A percentile compares a stretch with the other conserved stretches of the same genome.
Conservation (phyloP, 2,888 invertebrate species). For the Germaria angustata region DNA sequence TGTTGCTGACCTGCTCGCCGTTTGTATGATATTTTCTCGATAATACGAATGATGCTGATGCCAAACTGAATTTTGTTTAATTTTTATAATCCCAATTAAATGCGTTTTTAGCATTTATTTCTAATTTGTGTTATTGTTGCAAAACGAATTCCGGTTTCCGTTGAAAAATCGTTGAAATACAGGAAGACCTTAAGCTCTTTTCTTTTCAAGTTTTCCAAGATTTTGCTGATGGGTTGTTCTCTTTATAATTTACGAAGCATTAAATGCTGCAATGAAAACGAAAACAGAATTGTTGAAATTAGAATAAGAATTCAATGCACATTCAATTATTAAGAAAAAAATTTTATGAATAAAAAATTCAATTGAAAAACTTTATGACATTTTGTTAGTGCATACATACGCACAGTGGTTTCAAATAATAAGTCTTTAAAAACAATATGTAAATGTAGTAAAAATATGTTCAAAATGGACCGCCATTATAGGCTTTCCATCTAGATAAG, state of each 20-base stretch:
- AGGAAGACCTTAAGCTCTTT: slow-evolving; percentile 11
- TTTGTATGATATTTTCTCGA: slow-evolving; percentile 60
- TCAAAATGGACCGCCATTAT: too few species aligned
- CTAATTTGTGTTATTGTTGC: slow-evolving; percentile 49
- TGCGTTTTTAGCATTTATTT: slow-evolving; percentile 74
- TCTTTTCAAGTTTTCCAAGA: neutral
- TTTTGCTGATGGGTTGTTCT: slow-evolving; percentile 1
- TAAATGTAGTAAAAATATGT: too few species aligned
- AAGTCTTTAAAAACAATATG: too few species aligned
- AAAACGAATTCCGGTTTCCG: slow-evolving; percentile 41
- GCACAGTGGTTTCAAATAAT: slow-evolving; percentile 37
- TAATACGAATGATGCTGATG: slow-evolving; percentile 68
- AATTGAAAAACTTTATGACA: slow-evolving; percentile 42
- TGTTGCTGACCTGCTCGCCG: slow-evolving; percentile 41
- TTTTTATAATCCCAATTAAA: slow-evolving; percentile 75
- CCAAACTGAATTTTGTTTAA: slow-evolving; percentile 79
- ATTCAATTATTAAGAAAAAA: slow-evolving; percentile 26
- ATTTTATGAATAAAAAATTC: neutral
- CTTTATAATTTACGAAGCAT: slow-evolving; percentile 22
- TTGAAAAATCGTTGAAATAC: slow-evolving; percentile 33
- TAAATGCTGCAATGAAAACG: slow-evolving; percentile 78
- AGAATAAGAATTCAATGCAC: slow-evolving; percentile 53
- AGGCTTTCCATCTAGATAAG: too few species aligned
- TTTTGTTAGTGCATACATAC: slow-evolving; percentile 6
- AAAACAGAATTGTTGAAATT: slow-evolving; percentile 23